phyloP scores from a whole-genome alignment of 2,888 invertebrate species.

The Aphodius granarius region DNA sequence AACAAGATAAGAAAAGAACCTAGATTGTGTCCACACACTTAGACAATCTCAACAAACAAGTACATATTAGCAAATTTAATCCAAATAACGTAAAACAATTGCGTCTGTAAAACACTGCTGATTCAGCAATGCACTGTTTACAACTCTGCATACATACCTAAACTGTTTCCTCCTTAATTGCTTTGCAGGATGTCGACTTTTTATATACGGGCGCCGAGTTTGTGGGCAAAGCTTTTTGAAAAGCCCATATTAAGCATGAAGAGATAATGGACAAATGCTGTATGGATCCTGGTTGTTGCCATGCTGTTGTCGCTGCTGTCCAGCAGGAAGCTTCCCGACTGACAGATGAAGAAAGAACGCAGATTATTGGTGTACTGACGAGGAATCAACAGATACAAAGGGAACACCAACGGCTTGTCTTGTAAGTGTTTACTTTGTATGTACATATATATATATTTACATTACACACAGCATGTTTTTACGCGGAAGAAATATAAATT shows the following conservation, averaged over 20 bases:
- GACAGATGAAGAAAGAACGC: slow-evolving; percentile 54
- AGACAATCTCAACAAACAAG: too few species aligned
- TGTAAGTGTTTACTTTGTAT: slow-evolving; percentile 52
- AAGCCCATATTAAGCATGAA: background rate
- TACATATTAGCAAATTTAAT: too few species aligned
- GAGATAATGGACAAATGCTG: slow-evolving; percentile 39
- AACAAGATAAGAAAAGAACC: too few species aligned
- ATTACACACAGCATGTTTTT: background rate
- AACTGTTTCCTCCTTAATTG: background rate
- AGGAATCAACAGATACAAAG: slow-evolving; percentile 58
- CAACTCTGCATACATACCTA: background rate
- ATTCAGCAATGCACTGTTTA: too few species aligned
- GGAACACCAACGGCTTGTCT: slow-evolving; percentile 57
- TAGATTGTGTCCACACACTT: too few species aligned
- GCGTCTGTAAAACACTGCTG: too few species aligned
- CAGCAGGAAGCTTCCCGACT: slow-evolving; percentile 48
- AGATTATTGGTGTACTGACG: slow-evolving; percentile 59
- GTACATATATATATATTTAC: background rate
- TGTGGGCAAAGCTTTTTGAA: background rate
- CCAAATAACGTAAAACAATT: too few species aligned
- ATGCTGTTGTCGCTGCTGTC: slow-evolving; percentile 48
- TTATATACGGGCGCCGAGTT: background rate
- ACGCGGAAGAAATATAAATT: too few species aligned
- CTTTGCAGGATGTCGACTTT: background rate
- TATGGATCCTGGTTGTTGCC: slow-evolving; percentile 47